phyloP scores from a whole-genome alignment of 2,888 invertebrate species.

The Lepeophtheirus nordmannii region DNA sequence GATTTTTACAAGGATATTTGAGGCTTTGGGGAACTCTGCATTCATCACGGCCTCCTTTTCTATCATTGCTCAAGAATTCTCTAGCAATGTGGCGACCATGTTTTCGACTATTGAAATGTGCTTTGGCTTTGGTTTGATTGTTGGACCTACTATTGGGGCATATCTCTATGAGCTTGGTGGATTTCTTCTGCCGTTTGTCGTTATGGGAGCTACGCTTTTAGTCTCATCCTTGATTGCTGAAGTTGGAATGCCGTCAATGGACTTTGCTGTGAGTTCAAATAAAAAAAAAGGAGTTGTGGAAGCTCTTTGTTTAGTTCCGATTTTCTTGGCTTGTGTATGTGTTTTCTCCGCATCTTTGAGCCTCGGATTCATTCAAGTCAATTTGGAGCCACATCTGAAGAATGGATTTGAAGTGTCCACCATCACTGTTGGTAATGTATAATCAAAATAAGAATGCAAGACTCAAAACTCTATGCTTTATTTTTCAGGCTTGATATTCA shows the following conservation, averaged over 20 bases:
- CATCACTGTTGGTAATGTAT: constrained; percentile 1
- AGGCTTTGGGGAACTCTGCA: constrained; percentile 71
- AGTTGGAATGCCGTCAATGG: constrained; percentile 46
- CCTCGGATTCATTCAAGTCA: constrained; percentile 73
- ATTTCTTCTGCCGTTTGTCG: constrained; percentile 61
- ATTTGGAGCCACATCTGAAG: constrained; percentile 69
- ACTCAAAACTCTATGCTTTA: constrained; percentile 38
- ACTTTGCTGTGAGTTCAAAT: constrained; percentile 17
- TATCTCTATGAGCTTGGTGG: constrained; percentile 51
- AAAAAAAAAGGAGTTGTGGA: constrained; percentile 39
- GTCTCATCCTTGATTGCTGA: constrained; percentile 57
- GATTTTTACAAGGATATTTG: constrained; percentile 56
- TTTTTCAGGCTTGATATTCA: constrained; percentile 59
- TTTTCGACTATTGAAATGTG: constrained; percentile 43
- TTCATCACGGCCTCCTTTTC: constrained; percentile 72
- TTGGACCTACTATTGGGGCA: constrained; percentile 78
- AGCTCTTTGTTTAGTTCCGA: constrained; percentile 55
- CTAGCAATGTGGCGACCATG: constrained; percentile 63
- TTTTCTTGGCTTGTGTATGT: constrained; percentile 50
- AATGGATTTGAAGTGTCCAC: constrained; percentile 30
- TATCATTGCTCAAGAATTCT: constrained; percentile 72
- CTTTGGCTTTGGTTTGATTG: constrained; percentile 44
- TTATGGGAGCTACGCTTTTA: constrained; percentile 57
- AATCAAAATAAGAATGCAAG: too few species aligned
- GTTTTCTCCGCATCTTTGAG: constrained; percentile 63